phyloP scores from a whole-genome alignment of 2,113 vertebrate genomes.

The Potamarius usumacintae region DNA sequence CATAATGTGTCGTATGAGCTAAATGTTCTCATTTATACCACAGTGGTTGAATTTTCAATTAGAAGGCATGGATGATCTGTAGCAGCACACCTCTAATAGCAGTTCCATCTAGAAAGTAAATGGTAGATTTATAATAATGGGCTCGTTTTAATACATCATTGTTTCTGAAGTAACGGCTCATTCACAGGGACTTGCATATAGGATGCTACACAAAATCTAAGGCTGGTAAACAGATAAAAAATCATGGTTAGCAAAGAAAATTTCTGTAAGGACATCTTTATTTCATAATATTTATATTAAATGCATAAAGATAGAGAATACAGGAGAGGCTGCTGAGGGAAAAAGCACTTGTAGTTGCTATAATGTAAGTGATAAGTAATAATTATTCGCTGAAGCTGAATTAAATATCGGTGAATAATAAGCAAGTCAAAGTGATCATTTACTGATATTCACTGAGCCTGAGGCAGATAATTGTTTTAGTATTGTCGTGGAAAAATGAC shows the following conservation, averaged over 20 bases:
- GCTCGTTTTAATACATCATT: neutral
- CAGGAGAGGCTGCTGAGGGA: neutral
- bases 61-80: neutral
- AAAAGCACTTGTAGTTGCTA: neutral
- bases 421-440: no score
- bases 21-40: neutral
- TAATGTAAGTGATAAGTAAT: neutral
- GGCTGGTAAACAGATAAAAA: neutral
- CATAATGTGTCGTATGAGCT: neutral
- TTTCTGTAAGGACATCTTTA: no score
- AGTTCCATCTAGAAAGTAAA: neutral
- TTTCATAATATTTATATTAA: no score
- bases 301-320: neutral
- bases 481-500: no score
- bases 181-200: neutral
- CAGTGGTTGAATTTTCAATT: neutral
- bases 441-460: no score
- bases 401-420: no score
- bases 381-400: no score
- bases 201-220: neutral
- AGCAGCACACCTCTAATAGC: neutral
- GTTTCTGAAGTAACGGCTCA: neutral
- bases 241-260: no score
- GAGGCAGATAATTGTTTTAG: no score
- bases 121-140: neutral